Conservation (phyloP, 2,888 invertebrate species). For the Toxonevra muliebris region DNA sequence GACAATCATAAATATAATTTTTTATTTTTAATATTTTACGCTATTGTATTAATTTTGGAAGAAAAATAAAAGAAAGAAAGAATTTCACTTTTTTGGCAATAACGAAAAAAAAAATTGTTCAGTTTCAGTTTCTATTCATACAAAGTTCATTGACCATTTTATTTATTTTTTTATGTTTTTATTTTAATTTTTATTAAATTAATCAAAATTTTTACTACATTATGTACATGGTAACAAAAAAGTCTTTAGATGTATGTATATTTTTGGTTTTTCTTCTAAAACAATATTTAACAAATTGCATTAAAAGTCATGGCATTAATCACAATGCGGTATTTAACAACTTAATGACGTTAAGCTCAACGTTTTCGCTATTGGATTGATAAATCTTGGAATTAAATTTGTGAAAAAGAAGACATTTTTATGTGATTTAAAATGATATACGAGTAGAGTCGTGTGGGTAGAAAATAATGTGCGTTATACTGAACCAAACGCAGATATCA, state of each 20-base stretch:
- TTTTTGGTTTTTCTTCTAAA: too few relatives aligned
- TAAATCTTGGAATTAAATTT: too few relatives aligned
- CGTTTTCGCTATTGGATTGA: too few relatives aligned
- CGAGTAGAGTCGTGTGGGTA: conserved; percentile 6
- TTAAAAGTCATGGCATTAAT: background rate
- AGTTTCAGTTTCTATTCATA: conserved; percentile 31
- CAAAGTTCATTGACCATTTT: too few relatives aligned
- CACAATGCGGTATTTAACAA: background rate
- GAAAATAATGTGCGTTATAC: conserved; percentile 8
- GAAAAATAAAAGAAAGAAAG: conserved; percentile 21
- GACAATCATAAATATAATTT: too few relatives aligned
- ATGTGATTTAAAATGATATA: background rate
- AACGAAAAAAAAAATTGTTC: conserved; percentile 23
- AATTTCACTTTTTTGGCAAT: conserved; percentile 36
- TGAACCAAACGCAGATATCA: conserved; percentile 6
- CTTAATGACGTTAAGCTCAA: background rate
- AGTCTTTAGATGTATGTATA: too few relatives aligned
- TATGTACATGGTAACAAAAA: too few relatives aligned
- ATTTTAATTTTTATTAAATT: too few relatives aligned
- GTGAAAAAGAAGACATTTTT: background rate
- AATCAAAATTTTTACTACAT: too few relatives aligned
- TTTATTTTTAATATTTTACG: too few relatives aligned
- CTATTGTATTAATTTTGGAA: background rate
- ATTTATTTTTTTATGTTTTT: too few relatives aligned
- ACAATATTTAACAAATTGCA: too few relatives aligned